Conservation (phyloP, 2,797 vertebrate species). For the Amazonetta brasiliensis region DNA sequence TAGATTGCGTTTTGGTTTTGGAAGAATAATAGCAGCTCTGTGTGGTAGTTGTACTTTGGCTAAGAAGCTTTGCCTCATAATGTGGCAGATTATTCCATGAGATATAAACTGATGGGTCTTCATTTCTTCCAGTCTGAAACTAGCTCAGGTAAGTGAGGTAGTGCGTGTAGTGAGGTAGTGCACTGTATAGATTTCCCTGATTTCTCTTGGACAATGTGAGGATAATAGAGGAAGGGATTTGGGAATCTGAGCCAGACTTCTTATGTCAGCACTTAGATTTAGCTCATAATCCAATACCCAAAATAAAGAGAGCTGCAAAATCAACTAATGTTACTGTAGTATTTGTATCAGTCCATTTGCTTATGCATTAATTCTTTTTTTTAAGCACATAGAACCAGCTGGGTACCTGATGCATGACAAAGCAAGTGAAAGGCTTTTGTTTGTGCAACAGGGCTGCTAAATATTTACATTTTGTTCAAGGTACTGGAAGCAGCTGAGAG, state of each 20-base stretch:
- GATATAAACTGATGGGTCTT: not conserved
- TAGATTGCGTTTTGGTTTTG: not conserved
- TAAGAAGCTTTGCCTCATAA: not conserved
- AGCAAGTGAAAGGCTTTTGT: not conserved
- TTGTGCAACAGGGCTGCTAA: not conserved
- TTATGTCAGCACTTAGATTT: not conserved
- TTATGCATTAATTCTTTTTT: slow-evolving; percentile 3
- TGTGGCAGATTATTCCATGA: not conserved
- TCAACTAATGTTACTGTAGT: not conserved
- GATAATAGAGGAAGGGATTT: not conserved
- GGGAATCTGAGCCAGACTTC: not conserved
- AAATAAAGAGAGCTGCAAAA: not conserved
- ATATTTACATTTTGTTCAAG: slow-evolving; percentile 12
- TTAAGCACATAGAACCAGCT: not conserved
- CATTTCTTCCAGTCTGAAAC: not conserved
- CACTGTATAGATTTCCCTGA: not conserved
- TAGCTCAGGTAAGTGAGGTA: not conserved
- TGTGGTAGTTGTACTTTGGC: not conserved
- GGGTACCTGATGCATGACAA: not conserved
- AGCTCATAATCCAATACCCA: not conserved
- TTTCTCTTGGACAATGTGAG: not conserved
- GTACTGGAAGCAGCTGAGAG: not conserved
- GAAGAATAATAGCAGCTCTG: not conserved
- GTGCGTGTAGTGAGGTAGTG: not conserved
- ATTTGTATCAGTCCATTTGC: not conserved